phyloP scores from a whole-genome alignment of 2,888 invertebrate species.

The Scaptomyza polygonia region DNA sequence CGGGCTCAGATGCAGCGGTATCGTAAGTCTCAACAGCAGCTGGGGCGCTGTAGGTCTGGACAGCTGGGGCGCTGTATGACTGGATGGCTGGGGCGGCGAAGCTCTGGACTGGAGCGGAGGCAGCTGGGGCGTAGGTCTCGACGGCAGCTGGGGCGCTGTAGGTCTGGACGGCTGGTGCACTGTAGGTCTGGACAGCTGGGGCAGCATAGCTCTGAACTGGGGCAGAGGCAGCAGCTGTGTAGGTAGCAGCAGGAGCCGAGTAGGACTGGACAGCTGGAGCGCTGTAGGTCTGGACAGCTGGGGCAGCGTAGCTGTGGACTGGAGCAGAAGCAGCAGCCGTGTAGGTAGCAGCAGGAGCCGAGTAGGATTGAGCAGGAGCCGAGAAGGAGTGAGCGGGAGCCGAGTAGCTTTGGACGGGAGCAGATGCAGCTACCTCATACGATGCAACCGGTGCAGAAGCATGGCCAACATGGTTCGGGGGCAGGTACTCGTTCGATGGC shows the following conservation, averaged over 20 bases:
- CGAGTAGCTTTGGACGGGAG: slow-evolving; percentile 51
- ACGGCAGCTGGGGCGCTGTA: slow-evolving; percentile 46
- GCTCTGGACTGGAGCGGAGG: slow-evolving; percentile 46
- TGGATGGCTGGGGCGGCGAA: slow-evolving; percentile 32
- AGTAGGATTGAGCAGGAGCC: slow-evolving; percentile 25
- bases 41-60: slow-evolving; percentile 32
- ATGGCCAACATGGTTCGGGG: slow-evolving; percentile 57
- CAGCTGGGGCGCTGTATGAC: slow-evolving; percentile 46
- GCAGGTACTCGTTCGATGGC: slow-evolving; percentile 78
- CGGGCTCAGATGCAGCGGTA: slow-evolving; percentile 64
- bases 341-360: slow-evolving; percentile 42
- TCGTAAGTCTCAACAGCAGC: slow-evolving; percentile 57
- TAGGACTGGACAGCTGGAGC: slow-evolving; percentile 48
- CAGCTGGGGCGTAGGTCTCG: slow-evolving; percentile 36
- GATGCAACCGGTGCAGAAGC: slow-evolving; percentile 56
- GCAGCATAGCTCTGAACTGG: slow-evolving; percentile 45
- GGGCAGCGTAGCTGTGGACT: slow-evolving; percentile 40
- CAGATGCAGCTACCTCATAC: slow-evolving; percentile 49
- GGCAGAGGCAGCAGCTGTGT: slow-evolving; percentile 45
- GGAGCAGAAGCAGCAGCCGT: slow-evolving; percentile 50
- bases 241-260: slow-evolving; percentile 43
- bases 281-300: slow-evolving; percentile 41
- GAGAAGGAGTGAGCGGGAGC: slow-evolving; percentile 45
- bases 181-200: slow-evolving; percentile 50
- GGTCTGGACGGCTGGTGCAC: slow-evolving; percentile 37